These are phyloP conservation scores for Hyposoter dolosus DNA, from an alignment of 2,888 invertebrate species.

Conservation along the genomic window DNA sequence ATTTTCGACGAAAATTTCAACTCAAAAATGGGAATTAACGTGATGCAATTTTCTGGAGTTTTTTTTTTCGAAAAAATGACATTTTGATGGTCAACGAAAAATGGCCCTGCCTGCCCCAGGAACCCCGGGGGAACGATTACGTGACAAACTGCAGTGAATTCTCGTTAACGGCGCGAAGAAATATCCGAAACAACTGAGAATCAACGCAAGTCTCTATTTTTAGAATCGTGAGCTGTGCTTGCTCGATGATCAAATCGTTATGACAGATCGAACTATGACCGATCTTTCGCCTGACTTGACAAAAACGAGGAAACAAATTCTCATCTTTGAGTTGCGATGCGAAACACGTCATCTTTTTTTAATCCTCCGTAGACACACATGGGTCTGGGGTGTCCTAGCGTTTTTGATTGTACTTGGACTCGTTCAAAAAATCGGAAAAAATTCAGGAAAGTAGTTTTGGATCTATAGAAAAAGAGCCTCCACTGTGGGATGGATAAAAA, in stretches of 20 bases:
- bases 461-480: too few relatives aligned
- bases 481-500: too few relatives aligned
- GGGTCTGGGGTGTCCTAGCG: too few relatives aligned
- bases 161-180: constrained; percentile 52
- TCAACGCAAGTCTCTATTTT: constrained; percentile 75
- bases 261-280: constrained; percentile 14
- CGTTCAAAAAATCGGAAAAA: too few relatives aligned
- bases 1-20: not conserved
- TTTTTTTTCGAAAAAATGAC: not conserved
- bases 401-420: too few relatives aligned
- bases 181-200: constrained; percentile 71
- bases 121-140: constrained; percentile 2
- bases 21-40: not conserved
- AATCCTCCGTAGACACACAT: too few relatives aligned
- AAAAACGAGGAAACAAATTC: not conserved
- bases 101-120: not conserved
- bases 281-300: not conserved
- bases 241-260: constrained; percentile 52
- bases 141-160: constrained; percentile 50
- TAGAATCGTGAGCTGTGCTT: constrained; percentile 54
- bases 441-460: too few relatives aligned
- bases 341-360: not conserved
- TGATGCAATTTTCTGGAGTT: not conserved
- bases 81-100: not conserved
- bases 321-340: not conserved